Evolutionary conservation across 2,888 invertebrate genomes (phyloP).

Genomic region (Penaeus monodon): DNA sequence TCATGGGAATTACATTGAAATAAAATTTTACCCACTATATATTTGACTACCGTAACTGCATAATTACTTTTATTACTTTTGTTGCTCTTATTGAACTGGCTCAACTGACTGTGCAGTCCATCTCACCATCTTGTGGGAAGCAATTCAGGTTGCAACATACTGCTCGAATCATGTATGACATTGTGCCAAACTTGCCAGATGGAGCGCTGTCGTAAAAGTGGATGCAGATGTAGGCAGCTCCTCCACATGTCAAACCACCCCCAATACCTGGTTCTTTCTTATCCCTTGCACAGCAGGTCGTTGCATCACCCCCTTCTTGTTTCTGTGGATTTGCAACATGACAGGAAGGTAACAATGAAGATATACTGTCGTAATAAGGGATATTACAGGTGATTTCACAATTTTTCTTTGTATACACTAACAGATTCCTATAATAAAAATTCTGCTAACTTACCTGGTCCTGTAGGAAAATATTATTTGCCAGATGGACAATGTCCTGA

Average conservation of each 20-base stretch:
- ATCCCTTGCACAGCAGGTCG: constrained; percentile 90
- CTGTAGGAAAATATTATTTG: constrained; percentile 93
- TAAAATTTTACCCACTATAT: too few relatives aligned
- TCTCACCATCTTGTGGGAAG: constrained; percentile 81
- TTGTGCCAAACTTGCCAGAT: constrained; percentile 96
- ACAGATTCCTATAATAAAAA: neutral
- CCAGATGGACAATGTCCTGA: constrained; percentile 92
- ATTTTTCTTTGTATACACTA: too few relatives aligned
- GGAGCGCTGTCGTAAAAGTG: constrained; percentile 99
- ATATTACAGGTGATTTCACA: too few relatives aligned
- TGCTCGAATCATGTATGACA: constrained; percentile 93
- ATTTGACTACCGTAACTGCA: neutral
- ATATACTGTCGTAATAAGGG: neutral
- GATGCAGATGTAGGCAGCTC: constrained; percentile 94
- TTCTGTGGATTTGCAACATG: constrained; percentile 73
- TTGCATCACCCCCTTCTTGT: constrained; percentile 90
- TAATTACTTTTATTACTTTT: neutral
- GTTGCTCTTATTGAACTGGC: constrained; percentile 16
- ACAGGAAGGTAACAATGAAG: neutral
- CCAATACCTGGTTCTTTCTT: constrained; percentile 74
- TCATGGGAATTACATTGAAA: too few relatives aligned
- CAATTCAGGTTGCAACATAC: constrained; percentile 80
- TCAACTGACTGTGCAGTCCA: constrained; percentile 76
- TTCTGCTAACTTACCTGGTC: constrained; percentile 78
- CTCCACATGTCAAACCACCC: constrained; percentile 84